Base-by-base conservation (phyloP, 2,113 vertebrate genomes). In the Pluvialis apricaria region DNA sequence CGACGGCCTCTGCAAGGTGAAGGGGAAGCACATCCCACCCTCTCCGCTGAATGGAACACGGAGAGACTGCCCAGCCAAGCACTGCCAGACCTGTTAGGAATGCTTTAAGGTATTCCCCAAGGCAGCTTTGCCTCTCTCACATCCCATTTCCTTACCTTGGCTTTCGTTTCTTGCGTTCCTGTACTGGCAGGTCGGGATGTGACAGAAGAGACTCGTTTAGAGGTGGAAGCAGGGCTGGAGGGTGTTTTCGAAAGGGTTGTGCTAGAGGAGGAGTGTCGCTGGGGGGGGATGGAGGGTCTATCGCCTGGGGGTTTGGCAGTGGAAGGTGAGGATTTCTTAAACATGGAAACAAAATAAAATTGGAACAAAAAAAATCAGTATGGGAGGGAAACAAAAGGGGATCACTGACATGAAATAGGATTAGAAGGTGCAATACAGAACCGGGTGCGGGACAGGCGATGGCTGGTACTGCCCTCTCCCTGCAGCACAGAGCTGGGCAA, bases 311-410 rank as follows among this genome's bases (percentile, higher is more conserved):
- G 85, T 79, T 98, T 98, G 98, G 98, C 97, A 97, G 98, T 97
- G 97, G 97, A 97, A 94, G 98, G 97, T 98, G 98, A 98, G 98
- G 97, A 96, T 97, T 98, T 99, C 99, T 99, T 98, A 98, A 97
- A 92, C 73, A 78, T 90, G 96, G 90, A 97, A 98, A 98, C 49
- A 93, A 98, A 98, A 96, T 96, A 93, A 97, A 96, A 98, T 97
- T 93, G 93, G 94, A 98, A 97, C 94, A 61, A 93, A 97, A 97
- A 49, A 97, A 91, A 96, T 98, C 93, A 98, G 90, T 90, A 90
- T 19, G 66, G 86, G 78, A 82, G 64, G 62, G 66, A 91, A 94
- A 91, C 60, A 14, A 62, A 91, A 79, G 5, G 54, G 83, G 58
- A 69, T 69, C 24, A 2, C 21, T 0, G 1, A 61, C 6, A 4